phyloP scores from a whole-genome alignment of 37 sponge, comb jelly and placozoan species.

The Lycopodina hypogea region DNA sequence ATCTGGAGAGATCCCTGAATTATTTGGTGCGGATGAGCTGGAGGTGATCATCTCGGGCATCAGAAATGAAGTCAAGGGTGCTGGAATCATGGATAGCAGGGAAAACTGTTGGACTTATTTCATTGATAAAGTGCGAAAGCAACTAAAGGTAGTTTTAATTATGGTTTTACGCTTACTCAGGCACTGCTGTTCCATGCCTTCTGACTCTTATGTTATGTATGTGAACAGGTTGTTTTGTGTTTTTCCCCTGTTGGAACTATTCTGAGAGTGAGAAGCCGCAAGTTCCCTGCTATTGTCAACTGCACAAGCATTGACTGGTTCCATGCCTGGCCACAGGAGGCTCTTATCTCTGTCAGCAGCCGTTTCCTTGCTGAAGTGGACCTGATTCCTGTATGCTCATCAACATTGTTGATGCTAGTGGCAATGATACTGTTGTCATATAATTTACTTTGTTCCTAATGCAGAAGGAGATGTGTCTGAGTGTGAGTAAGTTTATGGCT shows the following conservation, averaged over 20 bases:
- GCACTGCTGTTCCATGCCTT: too few species aligned
- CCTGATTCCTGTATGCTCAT: conserved; percentile 69
- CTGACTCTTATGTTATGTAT: too few species aligned
- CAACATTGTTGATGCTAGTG: too few species aligned
- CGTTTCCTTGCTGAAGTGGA: conserved; percentile 93
- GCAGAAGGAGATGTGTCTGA: conserved; percentile 50
- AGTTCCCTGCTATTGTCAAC: conserved; percentile 98
- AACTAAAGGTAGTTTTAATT: conserved; percentile 74
- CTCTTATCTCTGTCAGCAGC: conserved; percentile 88
- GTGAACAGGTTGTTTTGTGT: conserved; percentile 88
- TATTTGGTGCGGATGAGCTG: conserved; percentile 92
- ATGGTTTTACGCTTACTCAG: too few species aligned
- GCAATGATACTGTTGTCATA: too few species aligned
- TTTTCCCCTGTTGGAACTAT: conserved; percentile 98
- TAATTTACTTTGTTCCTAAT: background rate
- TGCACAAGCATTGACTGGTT: conserved; percentile 99
- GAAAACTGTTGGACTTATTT: conserved; percentile 99
- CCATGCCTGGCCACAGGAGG: conserved; percentile 98
- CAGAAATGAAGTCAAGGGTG: conserved; percentile 88
- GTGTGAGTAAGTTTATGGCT: conserved; percentile 92
- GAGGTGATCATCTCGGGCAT: conserved; percentile 80
- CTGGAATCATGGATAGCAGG: conserved; percentile 86
- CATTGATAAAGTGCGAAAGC: conserved; percentile 87
- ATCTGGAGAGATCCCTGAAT: conserved; percentile 95
- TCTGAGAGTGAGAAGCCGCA: conserved; percentile 86